phyloP scores from a whole-genome alignment of 2,113 vertebrate species.

The Poeciliopsis retropinna region DNA sequence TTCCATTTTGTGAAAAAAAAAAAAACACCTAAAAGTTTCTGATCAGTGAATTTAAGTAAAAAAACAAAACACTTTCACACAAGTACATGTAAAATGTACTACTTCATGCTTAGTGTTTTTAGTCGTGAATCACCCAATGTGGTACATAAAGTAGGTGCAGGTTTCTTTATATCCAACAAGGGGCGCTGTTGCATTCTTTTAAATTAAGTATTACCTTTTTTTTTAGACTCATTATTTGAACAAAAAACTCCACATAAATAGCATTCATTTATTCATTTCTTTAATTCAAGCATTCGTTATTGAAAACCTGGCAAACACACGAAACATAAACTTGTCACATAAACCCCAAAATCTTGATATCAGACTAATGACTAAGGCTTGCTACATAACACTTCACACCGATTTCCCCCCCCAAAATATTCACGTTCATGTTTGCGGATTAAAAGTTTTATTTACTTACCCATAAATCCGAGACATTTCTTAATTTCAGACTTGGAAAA shows the following conservation, averaged over 20 bases:
- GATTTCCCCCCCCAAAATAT: no score
- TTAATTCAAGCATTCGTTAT: background rate
- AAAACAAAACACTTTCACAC: background rate
- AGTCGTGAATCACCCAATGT: background rate
- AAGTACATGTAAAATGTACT: background rate
- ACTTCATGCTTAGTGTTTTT: background rate
- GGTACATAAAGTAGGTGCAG: background rate
- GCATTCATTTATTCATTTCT: background rate
- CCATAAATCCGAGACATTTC: background rate
- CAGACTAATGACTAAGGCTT: background rate
- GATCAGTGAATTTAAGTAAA: background rate
- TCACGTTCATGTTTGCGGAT: background rate
- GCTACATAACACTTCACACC: no score
- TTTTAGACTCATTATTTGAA: background rate
- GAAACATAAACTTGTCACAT: background rate
- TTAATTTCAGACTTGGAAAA: background rate
- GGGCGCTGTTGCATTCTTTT: conserved; percentile 23
- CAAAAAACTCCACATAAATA: background rate
- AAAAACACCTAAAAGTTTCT: background rate
- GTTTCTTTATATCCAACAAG: conserved; percentile 18
- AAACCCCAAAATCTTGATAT: background rate
- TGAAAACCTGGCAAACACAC: background rate
- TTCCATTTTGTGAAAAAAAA: background rate
- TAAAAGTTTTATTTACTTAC: background rate
- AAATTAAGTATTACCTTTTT: background rate